Conservation (phyloP, 2,888 invertebrate genomes). For the Sphaeridia pumilis region DNA sequence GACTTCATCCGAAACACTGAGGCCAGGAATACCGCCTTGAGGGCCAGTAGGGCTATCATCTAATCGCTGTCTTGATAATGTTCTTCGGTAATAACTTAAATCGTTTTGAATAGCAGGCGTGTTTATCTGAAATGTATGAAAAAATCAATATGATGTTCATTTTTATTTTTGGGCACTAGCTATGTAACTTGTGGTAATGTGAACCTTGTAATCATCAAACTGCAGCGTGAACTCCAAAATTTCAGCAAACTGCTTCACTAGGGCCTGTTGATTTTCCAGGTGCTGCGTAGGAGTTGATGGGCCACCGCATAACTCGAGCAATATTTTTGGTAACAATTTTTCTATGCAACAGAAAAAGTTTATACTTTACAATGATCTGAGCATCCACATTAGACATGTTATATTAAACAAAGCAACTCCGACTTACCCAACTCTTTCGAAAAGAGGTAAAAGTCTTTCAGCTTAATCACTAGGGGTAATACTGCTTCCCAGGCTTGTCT, state of each 20-base stretch:
- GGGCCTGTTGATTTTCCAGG: constrained; percentile 80
- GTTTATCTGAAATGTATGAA: constrained; percentile 81
- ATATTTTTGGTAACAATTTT: constrained; percentile 67
- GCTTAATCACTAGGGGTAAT: constrained; percentile 68
- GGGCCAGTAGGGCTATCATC: constrained; percentile 47
- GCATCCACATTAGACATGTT: no score
- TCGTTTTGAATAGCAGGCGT: constrained; percentile 93
- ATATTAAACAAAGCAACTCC: no score
- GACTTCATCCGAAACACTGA: constrained; percentile 35
- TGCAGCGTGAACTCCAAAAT: constrained; percentile 87
- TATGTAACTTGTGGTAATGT: no score
- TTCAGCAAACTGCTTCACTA: constrained; percentile 88
- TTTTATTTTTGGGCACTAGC: no score
- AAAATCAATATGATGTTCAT: no score
- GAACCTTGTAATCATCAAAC: constrained; percentile 85
- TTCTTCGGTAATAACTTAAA: constrained; percentile 86
- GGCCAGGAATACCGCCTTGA: constrained; percentile 46
- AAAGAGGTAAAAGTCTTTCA: constrained; percentile 78
- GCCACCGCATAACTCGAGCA: constrained; percentile 75
- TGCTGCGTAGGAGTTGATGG: constrained; percentile 82
- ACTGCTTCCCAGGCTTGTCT: constrained; percentile 78
- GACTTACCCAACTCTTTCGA: constrained; percentile 63
- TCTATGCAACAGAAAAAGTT: constrained; percentile 41
- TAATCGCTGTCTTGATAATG: constrained; percentile 58
- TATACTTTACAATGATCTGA: no score